Base-by-base conservation (phyloP, 2,888 invertebrate genomes). In the Ecdyonurus torrentis region DNA sequence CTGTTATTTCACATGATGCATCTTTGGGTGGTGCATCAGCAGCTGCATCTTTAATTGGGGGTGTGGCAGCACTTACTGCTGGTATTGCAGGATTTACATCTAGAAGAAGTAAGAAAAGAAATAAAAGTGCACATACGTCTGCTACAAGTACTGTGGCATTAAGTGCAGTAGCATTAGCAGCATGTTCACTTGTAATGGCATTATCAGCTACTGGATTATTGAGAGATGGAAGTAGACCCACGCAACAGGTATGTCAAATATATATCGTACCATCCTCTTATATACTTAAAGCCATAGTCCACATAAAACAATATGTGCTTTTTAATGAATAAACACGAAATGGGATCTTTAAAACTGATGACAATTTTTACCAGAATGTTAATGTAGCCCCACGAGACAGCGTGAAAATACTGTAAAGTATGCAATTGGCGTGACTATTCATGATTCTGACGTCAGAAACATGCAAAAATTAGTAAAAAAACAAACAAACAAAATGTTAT, bases 151-250 rank as follows among this genome's bases (percentile, higher is more conserved):
- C 55, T 5, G 55, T 55, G 7, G 55, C 55, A n/a, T 20, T 22
- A 7, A 55, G 55, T 55, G 55, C 55, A 5, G 69, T 72, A 25
- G 69, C 71, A 2, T 68, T 72, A 19, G 71, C 72, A 20, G 72
- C 72, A 37, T 69, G 68, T 63, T 73, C 71, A 60, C 66, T 74
- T 59, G 72, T 71, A 18, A 68, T 73, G 52, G 70, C 73, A 10
- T 69, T 74, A 60, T 70, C 73, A 3, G 69, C 72, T 52, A 72
- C 71, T 24, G 73, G 73, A 10, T 66, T 73, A 20, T 68, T 72
- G 58, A 66, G 72, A 55, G 73, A 73, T 64, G 69, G 70, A 1
- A 69, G 69, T 23, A 66, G 68, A 58, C 68, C 68, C 22, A 22
- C 55, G 5, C 22, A 20, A 20, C 55, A 55, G 55, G 55, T 55